phyloP scores from a whole-genome alignment of 2,797 vertebrate genomes.

The Macroramphosus scolopax region DNA sequence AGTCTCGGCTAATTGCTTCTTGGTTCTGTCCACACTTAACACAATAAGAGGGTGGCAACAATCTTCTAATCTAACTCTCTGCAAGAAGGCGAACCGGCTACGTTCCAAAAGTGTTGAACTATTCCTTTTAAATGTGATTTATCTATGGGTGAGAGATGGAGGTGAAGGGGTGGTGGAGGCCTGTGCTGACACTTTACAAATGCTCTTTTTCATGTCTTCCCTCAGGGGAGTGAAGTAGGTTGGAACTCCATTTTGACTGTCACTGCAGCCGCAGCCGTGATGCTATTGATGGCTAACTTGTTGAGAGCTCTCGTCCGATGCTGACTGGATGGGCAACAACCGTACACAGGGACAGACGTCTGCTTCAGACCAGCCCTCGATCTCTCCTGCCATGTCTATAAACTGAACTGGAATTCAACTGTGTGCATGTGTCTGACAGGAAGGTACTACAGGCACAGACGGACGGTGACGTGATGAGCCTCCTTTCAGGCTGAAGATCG shows the following conservation, averaged over 20 bases:
- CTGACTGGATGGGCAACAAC: slow-evolving; percentile 63
- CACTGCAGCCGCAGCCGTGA: slow-evolving; percentile 73
- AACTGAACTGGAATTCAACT: slow-evolving; percentile 42
- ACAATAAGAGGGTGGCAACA: background rate
- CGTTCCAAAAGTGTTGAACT: slow-evolving; percentile 19
- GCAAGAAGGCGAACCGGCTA: too few species aligned
- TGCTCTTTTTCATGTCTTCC: slow-evolving; percentile 38
- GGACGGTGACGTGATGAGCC: slow-evolving; percentile 30
- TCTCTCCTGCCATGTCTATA: slow-evolving; percentile 46
- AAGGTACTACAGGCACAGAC: slow-evolving; percentile 37
- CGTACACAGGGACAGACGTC: slow-evolving; percentile 46
- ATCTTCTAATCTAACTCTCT: slow-evolving; percentile 14
- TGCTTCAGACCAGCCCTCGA: slow-evolving; percentile 52
- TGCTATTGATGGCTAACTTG: slow-evolving; percentile 70
- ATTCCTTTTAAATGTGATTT: slow-evolving; percentile 1
- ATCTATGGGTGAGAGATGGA: slow-evolving; percentile 1
- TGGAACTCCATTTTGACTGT: slow-evolving; percentile 78
- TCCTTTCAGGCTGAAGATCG: slow-evolving; percentile 16
- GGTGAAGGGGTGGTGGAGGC: background rate
- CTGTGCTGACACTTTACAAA: slow-evolving; percentile 20
- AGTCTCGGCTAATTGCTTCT: background rate
- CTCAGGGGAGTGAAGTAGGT: slow-evolving; percentile 76
- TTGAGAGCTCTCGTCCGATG: slow-evolving; percentile 71
- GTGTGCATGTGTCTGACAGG: slow-evolving; percentile 26
- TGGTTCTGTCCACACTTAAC: too few species aligned